Base-by-base conservation (phyloP, 2,113 vertebrate genomes). In the Centropus bengalensis region DNA sequence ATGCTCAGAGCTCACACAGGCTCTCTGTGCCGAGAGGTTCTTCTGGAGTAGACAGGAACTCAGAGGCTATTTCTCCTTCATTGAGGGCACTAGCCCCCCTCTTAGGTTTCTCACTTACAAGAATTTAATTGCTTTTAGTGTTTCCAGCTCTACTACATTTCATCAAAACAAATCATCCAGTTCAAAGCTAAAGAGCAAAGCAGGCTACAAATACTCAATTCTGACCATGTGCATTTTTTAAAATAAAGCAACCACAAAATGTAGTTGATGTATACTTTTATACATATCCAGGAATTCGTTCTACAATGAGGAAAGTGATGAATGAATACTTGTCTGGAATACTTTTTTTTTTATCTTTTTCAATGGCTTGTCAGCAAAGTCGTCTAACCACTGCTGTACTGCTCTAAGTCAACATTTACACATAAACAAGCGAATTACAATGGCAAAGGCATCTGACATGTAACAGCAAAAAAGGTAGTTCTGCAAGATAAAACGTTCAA, bases 341-440 rank as follows among this genome's bases (percentile, higher is more conserved):
- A 80, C 17, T 56, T 4, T 89, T 95, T 67, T 91, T 95, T 67
- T 91, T 74, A 92, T 93, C 91, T 84, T 91, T 85, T 82, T 38
- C 83, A 89, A 82, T 14, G 30, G 63, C 51, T 52, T 93, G 93
- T 94, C 84, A 49, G 55, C 36, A 91, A 85, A 95, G 77, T 59
- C 85, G 77, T 91, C 91, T 89, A 92, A 82, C 22, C 69, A 81
- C 7, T 63, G 51, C 85, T 87, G 23, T 44, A 54, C 4, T 88
- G 67, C 40, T 95, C 2, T 62, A 89, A 82, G 71, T 90, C 90
- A 95, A 94, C 89, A 63, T 27, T 44, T 82, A 40, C 21, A 73
- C 78, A 92, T 87, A 95, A 97, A 94, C 89, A 93, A 91, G 40
- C 38, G 75, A 89, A 94, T 89, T 91, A 58, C 24, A 94, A 89